Conservation (phyloP, 2,888 invertebrate species). For the Pedicia rivosa region DNA sequence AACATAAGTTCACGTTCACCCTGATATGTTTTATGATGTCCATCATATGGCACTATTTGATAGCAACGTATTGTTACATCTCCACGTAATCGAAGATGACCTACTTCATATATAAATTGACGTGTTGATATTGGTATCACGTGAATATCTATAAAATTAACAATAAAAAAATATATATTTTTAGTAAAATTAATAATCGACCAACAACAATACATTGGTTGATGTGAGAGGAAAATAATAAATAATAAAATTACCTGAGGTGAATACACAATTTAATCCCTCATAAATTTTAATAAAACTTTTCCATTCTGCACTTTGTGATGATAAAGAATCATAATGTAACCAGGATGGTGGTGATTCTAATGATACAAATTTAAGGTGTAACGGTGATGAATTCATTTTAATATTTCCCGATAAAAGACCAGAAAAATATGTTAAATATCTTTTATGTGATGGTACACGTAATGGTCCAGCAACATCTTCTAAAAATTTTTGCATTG, state of each 20-base stretch:
- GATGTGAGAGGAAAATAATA: background rate
- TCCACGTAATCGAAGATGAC: slow-evolving; percentile 42
- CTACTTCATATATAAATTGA: slow-evolving; percentile 54
- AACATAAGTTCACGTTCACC: slow-evolving; percentile 49
- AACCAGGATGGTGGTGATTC: slow-evolving; percentile 70
- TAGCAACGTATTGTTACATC: slow-evolving; percentile 87
- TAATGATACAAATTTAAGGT: slow-evolving; percentile 72
- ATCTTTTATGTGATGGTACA: slow-evolving; percentile 65
- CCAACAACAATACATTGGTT: too few species aligned
- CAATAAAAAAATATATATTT: background rate
- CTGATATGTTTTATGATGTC: slow-evolving; percentile 21
- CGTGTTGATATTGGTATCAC: slow-evolving; percentile 23
- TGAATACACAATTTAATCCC: slow-evolving; percentile 76
- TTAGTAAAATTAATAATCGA: slow-evolving; percentile 4
- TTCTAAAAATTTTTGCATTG: slow-evolving; percentile 82
- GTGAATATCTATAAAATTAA: slow-evolving; percentile 16
- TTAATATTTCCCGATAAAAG: slow-evolving; percentile 75
- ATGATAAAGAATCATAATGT: slow-evolving; percentile 26
- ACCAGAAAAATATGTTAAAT: slow-evolving; percentile 84
- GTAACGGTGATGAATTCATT: slow-evolving; percentile 74
- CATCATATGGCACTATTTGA: slow-evolving; percentile 39
- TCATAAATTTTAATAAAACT: slow-evolving; percentile 81
- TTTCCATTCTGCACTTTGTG: slow-evolving; percentile 40
- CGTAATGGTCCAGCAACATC: slow-evolving; percentile 55
- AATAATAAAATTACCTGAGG: slow-evolving; percentile 43